phyloP scores from a whole-genome alignment of 1,140 invertebrate species.

The Lamellibrachia luymesi region DNA sequence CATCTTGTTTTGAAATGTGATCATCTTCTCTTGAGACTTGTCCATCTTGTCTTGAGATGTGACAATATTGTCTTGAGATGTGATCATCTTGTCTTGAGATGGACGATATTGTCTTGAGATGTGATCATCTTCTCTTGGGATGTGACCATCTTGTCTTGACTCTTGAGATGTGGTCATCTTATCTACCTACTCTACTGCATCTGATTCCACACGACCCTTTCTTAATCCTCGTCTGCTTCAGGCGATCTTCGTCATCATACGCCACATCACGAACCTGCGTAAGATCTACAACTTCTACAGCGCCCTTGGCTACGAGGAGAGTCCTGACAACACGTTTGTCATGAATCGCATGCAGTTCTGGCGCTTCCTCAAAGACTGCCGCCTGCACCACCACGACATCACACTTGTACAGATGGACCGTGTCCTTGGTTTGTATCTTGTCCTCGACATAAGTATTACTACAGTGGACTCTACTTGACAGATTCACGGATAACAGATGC shows the following conservation, averaged over 20 bases:
- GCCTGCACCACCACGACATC: slow-evolving; percentile 45
- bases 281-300: slow-evolving; percentile 55
- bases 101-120: too few species aligned
- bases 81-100: neutral
- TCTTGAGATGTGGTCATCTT: too few species aligned
- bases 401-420: slow-evolving; percentile 55
- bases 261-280: slow-evolving; percentile 48
- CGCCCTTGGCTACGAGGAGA: slow-evolving; percentile 50
- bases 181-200: too few species aligned
- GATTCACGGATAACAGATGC: too few species aligned
- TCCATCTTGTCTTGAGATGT: too few species aligned
- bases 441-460: neutral
- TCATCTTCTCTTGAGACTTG: too few species aligned
- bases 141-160: too few species aligned
- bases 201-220: too few species aligned
- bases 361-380: slow-evolving; percentile 56
- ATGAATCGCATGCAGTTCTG: slow-evolving; percentile 58
- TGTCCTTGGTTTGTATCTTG: slow-evolving; percentile 39
- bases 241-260: slow-evolving; percentile 50
- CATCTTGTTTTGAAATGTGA: too few species aligned
- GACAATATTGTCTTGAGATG: too few species aligned
- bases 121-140: neutral
- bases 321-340: slow-evolving; percentile 55
- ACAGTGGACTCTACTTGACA: too few species aligned
- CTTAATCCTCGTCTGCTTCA: slow-evolving; percentile 28